These are phyloP conservation scores for Melitaea cinxia DNA, from an alignment of 1,140 invertebrate species.

Conservation along the genomic window DNA sequence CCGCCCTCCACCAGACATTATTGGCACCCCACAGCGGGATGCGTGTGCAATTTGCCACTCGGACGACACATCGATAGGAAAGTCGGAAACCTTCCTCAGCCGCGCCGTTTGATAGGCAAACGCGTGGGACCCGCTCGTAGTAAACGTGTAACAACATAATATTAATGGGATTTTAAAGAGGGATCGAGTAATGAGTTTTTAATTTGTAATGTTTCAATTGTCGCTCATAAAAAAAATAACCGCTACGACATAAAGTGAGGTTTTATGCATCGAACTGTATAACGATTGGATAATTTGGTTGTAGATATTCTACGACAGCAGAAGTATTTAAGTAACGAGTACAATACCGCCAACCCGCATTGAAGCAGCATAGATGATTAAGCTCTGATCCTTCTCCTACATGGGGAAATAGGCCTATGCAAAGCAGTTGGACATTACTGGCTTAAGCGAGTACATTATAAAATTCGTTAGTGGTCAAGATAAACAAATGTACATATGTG, in stretches of 20 bases:
- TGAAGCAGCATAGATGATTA: too few species aligned
- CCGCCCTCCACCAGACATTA: slow-evolving; percentile 20
- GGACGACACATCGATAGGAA: slow-evolving; percentile 9
- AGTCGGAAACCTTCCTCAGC: slow-evolving; percentile 22
- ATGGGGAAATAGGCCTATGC: too few species aligned
- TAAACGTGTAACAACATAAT: slow-evolving; percentile 12
- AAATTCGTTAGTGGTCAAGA: too few species aligned
- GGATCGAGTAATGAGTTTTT: slow-evolving; percentile 8
- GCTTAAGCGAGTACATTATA: too few species aligned
- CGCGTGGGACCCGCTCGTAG: slow-evolving; percentile 12
- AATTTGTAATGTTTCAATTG: slow-evolving; percentile 10
- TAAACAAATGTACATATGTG: too few species aligned
- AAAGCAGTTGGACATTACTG: too few species aligned
- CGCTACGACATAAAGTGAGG: not conserved
- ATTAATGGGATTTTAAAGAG: slow-evolving; percentile 14
- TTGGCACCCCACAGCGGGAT: slow-evolving; percentile 29
- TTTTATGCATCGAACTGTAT: not conserved
- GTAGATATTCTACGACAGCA: too few species aligned
- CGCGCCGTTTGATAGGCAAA: slow-evolving; percentile 5
- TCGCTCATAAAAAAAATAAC: not conserved
- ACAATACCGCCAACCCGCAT: too few species aligned
- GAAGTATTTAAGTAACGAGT: too few species aligned
- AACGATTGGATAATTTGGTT: too few species aligned
- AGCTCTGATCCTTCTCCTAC: too few species aligned
- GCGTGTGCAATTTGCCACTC: slow-evolving; percentile 33